Evolutionary conservation across 1,140 invertebrate species (phyloP), one percentile per base, ranked within the genome.

Genomic region (Ylistrum balloti): DNA sequence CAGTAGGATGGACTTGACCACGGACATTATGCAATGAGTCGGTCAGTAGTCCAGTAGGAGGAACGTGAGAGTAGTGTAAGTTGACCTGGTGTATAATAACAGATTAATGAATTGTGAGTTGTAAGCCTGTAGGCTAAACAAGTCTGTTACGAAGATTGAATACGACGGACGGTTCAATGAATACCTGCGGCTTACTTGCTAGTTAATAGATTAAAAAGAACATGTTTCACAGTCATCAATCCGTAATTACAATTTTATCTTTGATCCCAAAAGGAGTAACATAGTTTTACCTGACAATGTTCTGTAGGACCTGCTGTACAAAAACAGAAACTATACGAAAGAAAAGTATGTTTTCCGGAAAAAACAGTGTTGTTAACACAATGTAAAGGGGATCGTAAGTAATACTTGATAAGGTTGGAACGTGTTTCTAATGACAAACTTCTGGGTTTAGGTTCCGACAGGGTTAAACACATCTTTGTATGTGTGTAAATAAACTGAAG

Each of bases 401-500:
- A 28, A 74, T 74, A 74, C 56, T 3, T 56, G 45, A 56, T 20
- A 56, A 22, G 56, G 56, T n/a, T 74, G 56, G 56, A 5, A 28
- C 41, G n/a, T 74, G 56, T 74, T 74, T 74, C 56, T 28, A 74
- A 74, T 74, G 56, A 11, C 56, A 74, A 74, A 74, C 56, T 74
- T 74, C n/a, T 74, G 56, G 28, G 28, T 74, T 28, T 28, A 74
- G n/a, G 9, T 74, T 9, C 56, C n/a, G n/a, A n/a, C 1, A 2
- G 5, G 22, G 56, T 74, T n/a, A 74, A 74, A 74, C 56, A 74
- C 17, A 74, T n/a, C 56, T 3, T 0, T 74, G n/a, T 13, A 17
- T n/a, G n/a, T 74, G n/a, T 74, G 56, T 74, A 74, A 74, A 74
- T n/a, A 74, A 13, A 74, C n/a, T n/a, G 22, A 74, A 7, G 56